A percentile compares a stretch with the other conserved stretches of the same genome.
These are phyloP conservation scores for Tiliacea aurago DNA, from an alignment of 2,888 invertebrate genomes.

Conservation along the genomic window DNA sequence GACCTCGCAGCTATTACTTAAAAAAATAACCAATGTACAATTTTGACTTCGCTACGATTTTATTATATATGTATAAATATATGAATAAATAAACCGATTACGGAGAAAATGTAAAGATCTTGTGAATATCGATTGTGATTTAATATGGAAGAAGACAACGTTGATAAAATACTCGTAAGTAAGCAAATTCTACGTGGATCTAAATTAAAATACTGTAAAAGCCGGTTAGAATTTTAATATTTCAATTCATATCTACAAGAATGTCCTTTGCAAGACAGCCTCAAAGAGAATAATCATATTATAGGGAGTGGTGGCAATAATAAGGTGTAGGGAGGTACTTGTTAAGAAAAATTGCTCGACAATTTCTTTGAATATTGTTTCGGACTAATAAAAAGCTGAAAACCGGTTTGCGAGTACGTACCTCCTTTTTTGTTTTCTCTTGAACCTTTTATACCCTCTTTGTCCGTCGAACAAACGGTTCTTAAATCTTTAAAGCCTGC, in stretches of 20 bases:
- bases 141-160: conserved; percentile 9
- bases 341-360: conserved; percentile 39
- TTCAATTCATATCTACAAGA: conserved; percentile 38
- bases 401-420: conserved; percentile 43
- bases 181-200: not conserved
- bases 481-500: conserved; percentile 53
- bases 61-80: too few species aligned
- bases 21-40: too few species aligned
- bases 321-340: conserved; percentile 36
- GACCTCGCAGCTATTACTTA: too few species aligned
- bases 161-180: conserved; percentile 11
- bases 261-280: conserved; percentile 35
- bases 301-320: conserved; percentile 39
- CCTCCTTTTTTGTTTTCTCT: conserved; percentile 53
- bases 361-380: conserved; percentile 54
- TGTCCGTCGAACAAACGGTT: conserved; percentile 48
- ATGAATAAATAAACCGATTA: conserved; percentile 21
- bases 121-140: conserved; percentile 12
- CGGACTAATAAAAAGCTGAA: conserved; percentile 48
- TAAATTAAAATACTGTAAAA: conserved; percentile 17
- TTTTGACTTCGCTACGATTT: too few species aligned
- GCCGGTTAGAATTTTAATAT: conserved; percentile 39
- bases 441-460: conserved; percentile 55
- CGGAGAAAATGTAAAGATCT: not conserved
- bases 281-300: conserved; percentile 51